Evolutionary conservation across 2,797 vertebrate species (phyloP).

Genomic region (Falco biarmicus): DNA sequence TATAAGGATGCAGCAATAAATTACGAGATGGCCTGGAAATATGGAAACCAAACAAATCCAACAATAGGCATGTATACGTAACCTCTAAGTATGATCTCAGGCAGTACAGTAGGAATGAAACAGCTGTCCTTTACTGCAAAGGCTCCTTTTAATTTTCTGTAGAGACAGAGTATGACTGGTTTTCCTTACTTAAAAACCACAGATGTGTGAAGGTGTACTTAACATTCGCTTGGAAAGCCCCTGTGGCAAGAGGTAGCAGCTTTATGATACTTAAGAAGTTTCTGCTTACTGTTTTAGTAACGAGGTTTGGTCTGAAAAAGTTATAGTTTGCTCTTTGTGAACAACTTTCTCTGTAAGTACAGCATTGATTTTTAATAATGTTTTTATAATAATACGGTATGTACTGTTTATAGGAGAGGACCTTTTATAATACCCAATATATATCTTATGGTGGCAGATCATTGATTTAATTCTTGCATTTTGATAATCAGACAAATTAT

Average conservation of each 20-base stretch:
- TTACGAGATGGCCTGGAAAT: slow-evolving; percentile 98
- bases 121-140: background rate
- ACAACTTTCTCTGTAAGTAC: background rate
- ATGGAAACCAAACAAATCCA: slow-evolving; percentile 90
- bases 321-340: background rate
- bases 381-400: background rate
- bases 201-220: background rate
- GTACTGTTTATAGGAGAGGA: background rate
- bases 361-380: background rate
- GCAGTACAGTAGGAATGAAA: background rate
- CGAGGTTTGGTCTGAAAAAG: background rate
- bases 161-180: background rate
- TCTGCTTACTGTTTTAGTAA: background rate
- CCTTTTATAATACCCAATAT: background rate
- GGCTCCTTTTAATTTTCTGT: background rate
- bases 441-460: background rate
- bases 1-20: slow-evolving; percentile 93
- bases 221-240: background rate
- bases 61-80: slow-evolving; percentile 84
- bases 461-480: background rate
- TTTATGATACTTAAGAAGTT: background rate
- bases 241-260: background rate
- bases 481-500: background rate
- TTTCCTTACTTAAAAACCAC: background rate
- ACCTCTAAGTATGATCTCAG: background rate